Evolutionary conservation across 2,797 vertebrate species (phyloP).

Genomic region (Onychomys leucogaster): DNA sequence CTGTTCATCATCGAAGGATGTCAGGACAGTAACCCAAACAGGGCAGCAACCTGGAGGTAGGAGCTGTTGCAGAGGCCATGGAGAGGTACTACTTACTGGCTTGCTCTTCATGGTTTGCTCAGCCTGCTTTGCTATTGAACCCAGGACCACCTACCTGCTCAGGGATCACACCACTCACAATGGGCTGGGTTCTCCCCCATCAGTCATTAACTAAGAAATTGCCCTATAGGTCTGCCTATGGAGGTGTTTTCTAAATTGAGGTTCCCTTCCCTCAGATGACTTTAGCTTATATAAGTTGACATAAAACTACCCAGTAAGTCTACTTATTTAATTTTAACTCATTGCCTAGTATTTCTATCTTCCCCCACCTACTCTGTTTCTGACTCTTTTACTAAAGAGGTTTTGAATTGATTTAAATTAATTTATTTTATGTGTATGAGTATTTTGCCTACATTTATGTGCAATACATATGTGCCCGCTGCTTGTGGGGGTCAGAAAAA

Average conservation of each 20-base stretch:
- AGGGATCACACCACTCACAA: neutral
- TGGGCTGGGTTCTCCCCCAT: neutral
- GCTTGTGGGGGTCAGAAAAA: neutral
- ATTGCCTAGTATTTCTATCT: neutral
- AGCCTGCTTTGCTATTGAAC: no score
- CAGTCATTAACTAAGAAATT: neutral
- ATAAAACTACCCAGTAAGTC: neutral
- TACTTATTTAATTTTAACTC: neutral
- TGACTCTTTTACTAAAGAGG: neutral
- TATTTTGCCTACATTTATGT: neutral
- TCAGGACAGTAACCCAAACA: no score
- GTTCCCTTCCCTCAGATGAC: neutral
- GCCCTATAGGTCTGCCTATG: neutral
- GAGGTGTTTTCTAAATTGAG: neutral
- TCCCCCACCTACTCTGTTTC: neutral
- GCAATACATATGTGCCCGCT: neutral
- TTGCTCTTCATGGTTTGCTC: no score
- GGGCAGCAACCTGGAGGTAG: no score
- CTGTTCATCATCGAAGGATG: no score
- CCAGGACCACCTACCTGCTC: no score
- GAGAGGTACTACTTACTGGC: no score
- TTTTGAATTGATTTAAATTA: neutral
- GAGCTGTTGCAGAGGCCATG: no score
- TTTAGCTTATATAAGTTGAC: neutral
- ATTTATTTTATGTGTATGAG: neutral